Conservation (phyloP, 2,888 invertebrate genomes). For the Pristionchus maxplancki region DNA sequence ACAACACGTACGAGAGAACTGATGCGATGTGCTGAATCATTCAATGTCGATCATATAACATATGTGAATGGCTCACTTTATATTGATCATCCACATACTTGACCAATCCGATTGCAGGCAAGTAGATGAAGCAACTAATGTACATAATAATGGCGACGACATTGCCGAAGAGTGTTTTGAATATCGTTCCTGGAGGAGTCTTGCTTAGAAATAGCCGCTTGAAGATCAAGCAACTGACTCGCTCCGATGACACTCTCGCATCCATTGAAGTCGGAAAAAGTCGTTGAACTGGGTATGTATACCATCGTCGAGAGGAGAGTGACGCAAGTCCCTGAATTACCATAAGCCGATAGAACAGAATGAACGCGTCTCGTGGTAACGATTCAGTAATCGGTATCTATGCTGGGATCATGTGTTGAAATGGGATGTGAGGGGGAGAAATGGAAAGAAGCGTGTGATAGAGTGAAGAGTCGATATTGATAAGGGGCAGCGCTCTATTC, state of each 20-base stretch:
- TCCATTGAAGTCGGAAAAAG: not conserved
- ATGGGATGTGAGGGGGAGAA: not conserved
- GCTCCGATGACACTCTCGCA: not conserved
- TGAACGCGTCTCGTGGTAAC: not conserved
- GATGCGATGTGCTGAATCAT: not conserved
- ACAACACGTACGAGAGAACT: not conserved
- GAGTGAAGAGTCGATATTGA: constrained; percentile 10
- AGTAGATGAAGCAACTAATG: not conserved
- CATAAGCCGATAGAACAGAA: constrained; percentile 5
- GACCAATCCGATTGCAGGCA: not conserved
- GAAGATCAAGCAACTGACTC: constrained; percentile 2
- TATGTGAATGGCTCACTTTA: not conserved
- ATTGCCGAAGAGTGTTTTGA: not conserved
- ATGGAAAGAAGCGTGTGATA: not conserved
- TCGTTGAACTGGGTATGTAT: not conserved
- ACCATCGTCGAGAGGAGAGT: not conserved
- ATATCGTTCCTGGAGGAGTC: not conserved
- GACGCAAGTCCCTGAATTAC: constrained; percentile 1
- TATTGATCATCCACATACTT: constrained; percentile 21
- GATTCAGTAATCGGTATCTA: not conserved
- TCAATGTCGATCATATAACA: not conserved
- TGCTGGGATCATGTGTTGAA: not conserved
- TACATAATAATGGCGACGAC: not conserved
- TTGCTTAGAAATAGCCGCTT: not conserved
- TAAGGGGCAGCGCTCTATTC: not conserved